Percentiles rank a stretch among this genome's conserved stretches.
Conservation (phyloP, 1,140 invertebrate species). For the Anastrepha obliqua region DNA sequence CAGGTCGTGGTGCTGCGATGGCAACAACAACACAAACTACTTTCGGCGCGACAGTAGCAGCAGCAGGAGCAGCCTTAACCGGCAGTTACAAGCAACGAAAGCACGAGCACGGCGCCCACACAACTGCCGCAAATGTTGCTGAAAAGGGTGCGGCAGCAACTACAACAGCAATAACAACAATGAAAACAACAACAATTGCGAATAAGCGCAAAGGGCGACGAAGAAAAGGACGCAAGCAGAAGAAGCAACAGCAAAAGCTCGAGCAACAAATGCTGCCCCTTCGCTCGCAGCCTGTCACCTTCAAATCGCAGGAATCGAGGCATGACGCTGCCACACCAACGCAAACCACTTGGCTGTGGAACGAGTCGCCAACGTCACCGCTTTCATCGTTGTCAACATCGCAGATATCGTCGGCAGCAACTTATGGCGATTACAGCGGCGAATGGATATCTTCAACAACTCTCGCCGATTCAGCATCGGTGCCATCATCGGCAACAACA, state of each 20-base stretch:
- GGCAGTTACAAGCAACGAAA: not conserved
- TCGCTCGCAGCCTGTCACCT: not conserved
- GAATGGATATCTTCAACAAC: slow-evolving; percentile 48
- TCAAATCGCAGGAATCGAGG: not conserved
- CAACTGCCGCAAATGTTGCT: slow-evolving; percentile 12
- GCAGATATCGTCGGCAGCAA: slow-evolving; percentile 1
- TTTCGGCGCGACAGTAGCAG: not conserved
- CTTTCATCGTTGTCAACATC: not conserved
- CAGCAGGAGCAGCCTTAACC: not conserved
- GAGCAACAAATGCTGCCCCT: slow-evolving; percentile 13
- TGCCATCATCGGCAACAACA: not conserved
- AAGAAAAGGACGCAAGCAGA: slow-evolving; percentile 62
- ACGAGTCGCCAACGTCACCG: slow-evolving; percentile 10
- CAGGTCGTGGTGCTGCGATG: not conserved
- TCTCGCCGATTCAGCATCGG: not conserved
- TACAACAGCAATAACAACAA: slow-evolving; percentile 57
- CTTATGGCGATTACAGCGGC: slow-evolving; percentile 32
- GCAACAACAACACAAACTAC: not conserved
- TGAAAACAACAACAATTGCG: slow-evolving; percentile 60
- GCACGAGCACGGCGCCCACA: not conserved
- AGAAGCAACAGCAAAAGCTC: slow-evolving; percentile 16
- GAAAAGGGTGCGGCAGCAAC: slow-evolving; percentile 49
- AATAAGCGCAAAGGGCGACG: slow-evolving; percentile 67
- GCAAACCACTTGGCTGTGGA: not conserved
- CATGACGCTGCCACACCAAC: not conserved